These are phyloP conservation scores for Atta cephalotes DNA, from an alignment of 1,140 invertebrate genomes.

Conservation along the genomic window DNA sequence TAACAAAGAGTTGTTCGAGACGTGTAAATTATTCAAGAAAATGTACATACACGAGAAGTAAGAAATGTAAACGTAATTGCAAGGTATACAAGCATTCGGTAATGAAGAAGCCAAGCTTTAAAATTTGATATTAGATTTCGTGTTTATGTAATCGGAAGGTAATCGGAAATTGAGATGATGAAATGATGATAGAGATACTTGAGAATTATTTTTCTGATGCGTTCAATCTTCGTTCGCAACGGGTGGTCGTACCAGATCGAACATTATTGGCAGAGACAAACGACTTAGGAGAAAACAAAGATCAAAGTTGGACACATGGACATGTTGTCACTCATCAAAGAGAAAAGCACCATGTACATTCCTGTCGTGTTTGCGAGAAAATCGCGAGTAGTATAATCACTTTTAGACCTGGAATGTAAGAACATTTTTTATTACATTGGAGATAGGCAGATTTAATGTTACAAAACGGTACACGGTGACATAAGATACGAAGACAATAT, in stretches of 20 bases:
- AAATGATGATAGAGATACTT: not conserved
- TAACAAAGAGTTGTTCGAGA: not conserved
- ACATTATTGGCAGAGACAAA: conserved; percentile 41
- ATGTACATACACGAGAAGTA: not conserved
- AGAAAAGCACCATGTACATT: conserved; percentile 18
- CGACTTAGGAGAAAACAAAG: conserved; percentile 29
- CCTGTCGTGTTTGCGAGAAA: conserved; percentile 32
- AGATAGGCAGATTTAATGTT: conserved; percentile 13
- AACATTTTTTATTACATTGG: not conserved
- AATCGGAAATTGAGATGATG: not conserved
- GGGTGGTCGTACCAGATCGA: conserved; percentile 10
- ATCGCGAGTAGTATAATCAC: not conserved
- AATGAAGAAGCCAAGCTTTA: not conserved
- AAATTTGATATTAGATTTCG: conserved; percentile 12
- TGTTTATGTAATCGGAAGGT: not conserved
- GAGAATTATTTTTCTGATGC: not conserved
- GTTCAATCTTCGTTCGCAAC: conserved; percentile 12
- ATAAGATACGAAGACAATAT: not conserved
- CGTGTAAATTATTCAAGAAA: not conserved
- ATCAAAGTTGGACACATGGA: conserved; percentile 22
- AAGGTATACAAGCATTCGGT: not conserved
- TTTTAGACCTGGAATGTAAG: not conserved
- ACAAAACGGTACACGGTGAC: not conserved
- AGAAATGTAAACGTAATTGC: not conserved
- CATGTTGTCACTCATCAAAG: conserved; percentile 9